These are phyloP conservation scores for human (Homo sapiens) DNA, from an alignment of 2,113 vertebrate genomes.

Conservation along the genomic window DNA sequence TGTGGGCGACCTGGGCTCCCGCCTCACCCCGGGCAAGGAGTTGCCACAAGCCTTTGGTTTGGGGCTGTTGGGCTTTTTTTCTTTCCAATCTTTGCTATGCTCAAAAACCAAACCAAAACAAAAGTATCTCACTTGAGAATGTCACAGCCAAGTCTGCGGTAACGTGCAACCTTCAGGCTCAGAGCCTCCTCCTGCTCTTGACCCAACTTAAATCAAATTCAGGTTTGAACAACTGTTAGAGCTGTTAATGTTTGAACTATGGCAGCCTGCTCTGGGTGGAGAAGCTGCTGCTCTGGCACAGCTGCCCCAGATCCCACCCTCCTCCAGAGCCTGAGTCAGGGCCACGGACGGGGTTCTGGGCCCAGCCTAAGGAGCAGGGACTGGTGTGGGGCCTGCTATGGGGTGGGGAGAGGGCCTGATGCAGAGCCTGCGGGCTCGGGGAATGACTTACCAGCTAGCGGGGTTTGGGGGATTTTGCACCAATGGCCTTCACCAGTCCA, in stretches of 20 bases:
- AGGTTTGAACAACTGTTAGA: not conserved
- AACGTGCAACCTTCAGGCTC: rapidly evolving
- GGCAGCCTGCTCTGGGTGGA: not conserved
- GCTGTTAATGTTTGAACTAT: not conserved
- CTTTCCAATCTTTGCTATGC: not conserved
- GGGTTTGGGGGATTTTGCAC: not conserved
- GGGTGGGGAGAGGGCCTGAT: not conserved
- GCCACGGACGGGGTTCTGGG: not conserved
- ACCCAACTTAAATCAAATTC: rapidly evolving
- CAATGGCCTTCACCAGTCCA: not conserved
- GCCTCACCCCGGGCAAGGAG: not conserved
- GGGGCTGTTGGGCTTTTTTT: not conserved
- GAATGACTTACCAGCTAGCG: too few relatives aligned
- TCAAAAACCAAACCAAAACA: not conserved
- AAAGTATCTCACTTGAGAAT: slow-evolving; percentile 43
- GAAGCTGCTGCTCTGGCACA: not conserved
- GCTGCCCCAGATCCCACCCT: not conserved
- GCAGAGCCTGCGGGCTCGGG: not conserved
- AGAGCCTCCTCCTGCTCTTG: not conserved
- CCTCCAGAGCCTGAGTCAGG: not conserved
- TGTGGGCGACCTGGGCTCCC: slow-evolving; percentile 57
- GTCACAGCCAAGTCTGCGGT: not conserved
- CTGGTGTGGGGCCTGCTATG: not conserved
- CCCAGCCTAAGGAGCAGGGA: not conserved
- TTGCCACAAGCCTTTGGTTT: not conserved